These are phyloP conservation scores for Chitala chitala DNA, from an alignment of 2,113 vertebrate species.

Conservation along the genomic window DNA sequence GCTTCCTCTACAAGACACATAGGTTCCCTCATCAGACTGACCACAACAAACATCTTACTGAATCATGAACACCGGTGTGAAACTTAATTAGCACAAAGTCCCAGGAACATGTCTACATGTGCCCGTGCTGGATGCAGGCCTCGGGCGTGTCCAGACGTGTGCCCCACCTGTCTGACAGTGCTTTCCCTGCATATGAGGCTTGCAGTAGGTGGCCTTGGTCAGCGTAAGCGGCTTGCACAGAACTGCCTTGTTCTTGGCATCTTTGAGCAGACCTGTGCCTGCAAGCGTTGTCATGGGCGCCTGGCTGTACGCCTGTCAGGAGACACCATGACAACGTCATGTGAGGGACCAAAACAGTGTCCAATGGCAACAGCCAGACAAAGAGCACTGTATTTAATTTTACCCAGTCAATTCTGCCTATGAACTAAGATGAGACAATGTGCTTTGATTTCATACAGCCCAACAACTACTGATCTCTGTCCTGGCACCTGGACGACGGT, in stretches of 20 bases:
- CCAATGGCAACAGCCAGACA: not conserved
- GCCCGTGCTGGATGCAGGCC: no score
- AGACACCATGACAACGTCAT: not conserved
- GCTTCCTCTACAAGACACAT: constrained; percentile 46
- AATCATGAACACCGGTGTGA: not conserved
- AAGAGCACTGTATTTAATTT: not conserved
- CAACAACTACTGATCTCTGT: not conserved
- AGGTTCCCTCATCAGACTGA: not conserved
- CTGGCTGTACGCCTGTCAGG: constrained; percentile 64
- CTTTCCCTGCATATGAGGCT: constrained; percentile 98
- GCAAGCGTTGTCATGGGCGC: constrained; percentile 60
- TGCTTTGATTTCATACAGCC: not conserved
- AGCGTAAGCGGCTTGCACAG: constrained; percentile 95
- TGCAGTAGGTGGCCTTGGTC: constrained; percentile 97
- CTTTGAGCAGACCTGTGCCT: constrained; percentile 73
- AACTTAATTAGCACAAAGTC: not conserved
- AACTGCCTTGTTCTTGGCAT: constrained; percentile 97
- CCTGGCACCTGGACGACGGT: no score
- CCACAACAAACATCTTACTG: not conserved
- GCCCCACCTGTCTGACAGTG: constrained; percentile 86
- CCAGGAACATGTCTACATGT: not conserved
- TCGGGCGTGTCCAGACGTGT: no score
- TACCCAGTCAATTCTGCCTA: no score
- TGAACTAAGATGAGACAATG: no score
- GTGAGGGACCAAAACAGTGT: not conserved